A percentile compares a stretch with the other conserved stretches of the same genome.
Evolutionary conservation across 2,888 invertebrate species (phyloP).

Genomic region (Notodonta dromedarius): DNA sequence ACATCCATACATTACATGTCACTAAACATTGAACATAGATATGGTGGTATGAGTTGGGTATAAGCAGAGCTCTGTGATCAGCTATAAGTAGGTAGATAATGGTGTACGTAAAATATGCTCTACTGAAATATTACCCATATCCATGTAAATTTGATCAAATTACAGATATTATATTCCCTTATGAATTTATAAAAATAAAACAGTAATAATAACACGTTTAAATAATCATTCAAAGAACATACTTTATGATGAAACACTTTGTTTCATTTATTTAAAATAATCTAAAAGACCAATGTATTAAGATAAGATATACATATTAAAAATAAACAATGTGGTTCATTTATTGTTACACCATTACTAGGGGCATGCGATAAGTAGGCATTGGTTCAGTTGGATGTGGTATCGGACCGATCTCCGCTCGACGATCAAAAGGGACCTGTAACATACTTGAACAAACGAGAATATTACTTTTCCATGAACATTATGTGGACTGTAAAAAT

Average conservation of each 20-base stretch:
- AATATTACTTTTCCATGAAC: slow-evolving; percentile 16
- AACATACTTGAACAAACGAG: slow-evolving; percentile 58
- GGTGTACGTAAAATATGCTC: slow-evolving; percentile 37
- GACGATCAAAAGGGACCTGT: slow-evolving; percentile 66
- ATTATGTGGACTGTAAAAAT: slow-evolving; percentile 14
- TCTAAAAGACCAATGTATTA: not conserved
- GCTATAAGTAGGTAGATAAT: slow-evolving; percentile 31
- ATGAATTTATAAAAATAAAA: not conserved
- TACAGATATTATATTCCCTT: not conserved
- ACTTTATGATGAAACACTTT: slow-evolving; percentile 28
- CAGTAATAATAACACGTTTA: not conserved
- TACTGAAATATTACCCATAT: not conserved
- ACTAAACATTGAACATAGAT: slow-evolving; percentile 25
- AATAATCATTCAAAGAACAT: slow-evolving; percentile 29
- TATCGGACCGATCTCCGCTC: slow-evolving; percentile 51
- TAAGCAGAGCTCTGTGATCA: slow-evolving; percentile 43
- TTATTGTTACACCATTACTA: slow-evolving; percentile 38
- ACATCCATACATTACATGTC: slow-evolving; percentile 35
- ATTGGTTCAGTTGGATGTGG: slow-evolving; percentile 48
- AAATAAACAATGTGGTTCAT: slow-evolving; percentile 21
- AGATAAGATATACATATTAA: too few species aligned
- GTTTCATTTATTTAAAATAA: slow-evolving; percentile 2
- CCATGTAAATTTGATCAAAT: not conserved
- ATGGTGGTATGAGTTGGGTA: slow-evolving; percentile 32
- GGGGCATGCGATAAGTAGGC: slow-evolving; percentile 53